Percentiles rank a stretch among this genome's conserved stretches.
These are phyloP conservation scores for Megalurothrips usitatus DNA, from an alignment of 2,888 invertebrate species.

Conservation along the genomic window DNA sequence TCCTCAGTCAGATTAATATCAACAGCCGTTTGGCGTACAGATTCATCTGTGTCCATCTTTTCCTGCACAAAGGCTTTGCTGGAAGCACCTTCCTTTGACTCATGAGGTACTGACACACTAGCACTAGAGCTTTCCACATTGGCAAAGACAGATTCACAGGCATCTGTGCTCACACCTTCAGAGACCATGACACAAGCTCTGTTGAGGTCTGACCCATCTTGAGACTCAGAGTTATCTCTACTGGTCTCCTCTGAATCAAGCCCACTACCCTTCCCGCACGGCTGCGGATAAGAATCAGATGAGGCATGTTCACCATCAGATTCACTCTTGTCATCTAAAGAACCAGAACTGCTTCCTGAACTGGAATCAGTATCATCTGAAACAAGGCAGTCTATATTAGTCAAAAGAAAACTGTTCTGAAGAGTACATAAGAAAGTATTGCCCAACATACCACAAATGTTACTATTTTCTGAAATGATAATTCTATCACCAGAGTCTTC, in stretches of 20 bases:
- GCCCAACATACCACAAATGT: neutral
- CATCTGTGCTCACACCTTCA: neutral
- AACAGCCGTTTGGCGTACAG: too few species aligned
- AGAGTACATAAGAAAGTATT: neutral
- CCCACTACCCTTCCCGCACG: neutral
- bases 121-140: neutral
- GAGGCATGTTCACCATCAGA: neutral
- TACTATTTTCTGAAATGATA: neutral
- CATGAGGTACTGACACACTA: neutral
- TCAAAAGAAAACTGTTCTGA: neutral
- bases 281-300: neutral
- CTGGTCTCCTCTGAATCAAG: neutral
- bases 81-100: neutral
- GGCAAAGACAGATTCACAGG: too few species aligned
- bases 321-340: too few species aligned
- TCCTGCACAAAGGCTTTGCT: too few species aligned
- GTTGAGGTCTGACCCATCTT: too few species aligned
- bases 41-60: too few species aligned
- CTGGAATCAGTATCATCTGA: neutral
- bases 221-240: too few species aligned
- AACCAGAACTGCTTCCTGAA: neutral
- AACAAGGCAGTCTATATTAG: neutral
- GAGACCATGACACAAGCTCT: neutral
- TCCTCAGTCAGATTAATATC: too few species aligned
- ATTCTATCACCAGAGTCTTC: neutral